phyloP scores from a whole-genome alignment of 1,140 invertebrate species.

The Hyles vespertilio region DNA sequence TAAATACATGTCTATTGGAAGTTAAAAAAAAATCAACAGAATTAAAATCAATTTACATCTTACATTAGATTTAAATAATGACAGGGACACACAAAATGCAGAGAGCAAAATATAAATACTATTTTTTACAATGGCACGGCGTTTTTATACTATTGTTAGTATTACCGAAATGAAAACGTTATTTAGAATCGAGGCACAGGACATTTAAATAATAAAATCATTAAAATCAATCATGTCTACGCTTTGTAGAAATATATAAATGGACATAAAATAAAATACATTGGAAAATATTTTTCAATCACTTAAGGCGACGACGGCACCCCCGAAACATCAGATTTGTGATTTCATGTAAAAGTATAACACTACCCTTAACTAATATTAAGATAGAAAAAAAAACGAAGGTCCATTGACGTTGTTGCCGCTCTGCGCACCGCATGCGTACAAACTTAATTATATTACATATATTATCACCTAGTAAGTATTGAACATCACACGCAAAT shows the following conservation, averaged over 20 bases:
- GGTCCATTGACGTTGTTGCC: constrained; percentile 22
- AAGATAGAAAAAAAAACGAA: constrained; percentile 47
- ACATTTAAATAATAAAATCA: too few species aligned
- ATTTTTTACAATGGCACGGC: too few species aligned
- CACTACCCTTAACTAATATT: constrained; percentile 59
- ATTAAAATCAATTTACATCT: not conserved
- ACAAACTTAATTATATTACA: constrained; percentile 5
- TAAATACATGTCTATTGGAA: not conserved
- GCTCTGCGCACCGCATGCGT: constrained; percentile 48
- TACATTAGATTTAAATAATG: not conserved
- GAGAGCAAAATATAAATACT: too few species aligned
- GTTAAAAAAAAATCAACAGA: not conserved
- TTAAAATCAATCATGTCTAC: not conserved
- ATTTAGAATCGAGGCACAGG: too few species aligned
- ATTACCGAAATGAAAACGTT: too few species aligned
- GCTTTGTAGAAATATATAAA: too few species aligned
- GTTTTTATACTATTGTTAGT: too few species aligned
- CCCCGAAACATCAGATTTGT: constrained; percentile 39
- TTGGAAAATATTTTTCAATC: not conserved
- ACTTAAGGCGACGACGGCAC: constrained; percentile 23
- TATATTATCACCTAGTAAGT: constrained; percentile 56
- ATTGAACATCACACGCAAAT: constrained; percentile 55
- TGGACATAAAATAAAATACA: not conserved
- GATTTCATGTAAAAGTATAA: constrained; percentile 69
- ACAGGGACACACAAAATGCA: not conserved